Percentiles rank a stretch among this genome's conserved stretches.
Evolutionary conservation across 2,797 vertebrate genomes (phyloP).

Genomic region (Pachyuromys duprasi): DNA sequence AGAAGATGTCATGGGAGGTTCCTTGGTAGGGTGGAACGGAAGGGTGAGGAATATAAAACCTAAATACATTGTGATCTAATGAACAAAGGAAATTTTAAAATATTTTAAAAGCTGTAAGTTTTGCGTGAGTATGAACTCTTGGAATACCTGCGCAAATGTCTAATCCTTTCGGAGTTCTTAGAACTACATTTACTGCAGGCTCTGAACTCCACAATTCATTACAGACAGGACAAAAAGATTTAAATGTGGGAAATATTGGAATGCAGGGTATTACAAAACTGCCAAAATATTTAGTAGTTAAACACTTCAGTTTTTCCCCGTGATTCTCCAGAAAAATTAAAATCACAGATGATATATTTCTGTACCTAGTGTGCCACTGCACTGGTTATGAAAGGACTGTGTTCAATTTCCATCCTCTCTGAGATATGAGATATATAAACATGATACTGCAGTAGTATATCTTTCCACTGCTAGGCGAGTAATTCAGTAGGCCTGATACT

Average conservation of each 20-base stretch:
- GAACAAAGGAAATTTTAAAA: not conserved
- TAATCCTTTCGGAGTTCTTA: not conserved
- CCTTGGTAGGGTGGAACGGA: not conserved
- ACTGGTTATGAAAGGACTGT: not conserved
- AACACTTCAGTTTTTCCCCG: not conserved
- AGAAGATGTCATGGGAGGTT: not conserved
- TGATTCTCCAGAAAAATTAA: not conserved
- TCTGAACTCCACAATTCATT: not conserved
- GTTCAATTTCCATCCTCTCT: not conserved
- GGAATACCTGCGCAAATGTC: not conserved
- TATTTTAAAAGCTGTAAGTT: not conserved
- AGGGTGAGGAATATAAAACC: not conserved
- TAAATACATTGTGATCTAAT: not conserved
- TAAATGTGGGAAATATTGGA: not conserved
- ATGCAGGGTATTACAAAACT: not conserved
- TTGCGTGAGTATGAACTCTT: not conserved
- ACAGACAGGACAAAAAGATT: not conserved
- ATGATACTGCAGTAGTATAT: not conserved
- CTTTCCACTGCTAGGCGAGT: not conserved
- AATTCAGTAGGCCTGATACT: not conserved
- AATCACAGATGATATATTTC: not conserved
- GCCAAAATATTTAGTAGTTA: not conserved
- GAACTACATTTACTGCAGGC: not conserved
- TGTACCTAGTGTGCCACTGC: too few species aligned
- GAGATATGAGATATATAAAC: not conserved